Percentiles rank a stretch among this genome's conserved stretches.
phyloP scores from a whole-genome alignment of 1,140 invertebrate species.

The Steinernema feltiae region DNA sequence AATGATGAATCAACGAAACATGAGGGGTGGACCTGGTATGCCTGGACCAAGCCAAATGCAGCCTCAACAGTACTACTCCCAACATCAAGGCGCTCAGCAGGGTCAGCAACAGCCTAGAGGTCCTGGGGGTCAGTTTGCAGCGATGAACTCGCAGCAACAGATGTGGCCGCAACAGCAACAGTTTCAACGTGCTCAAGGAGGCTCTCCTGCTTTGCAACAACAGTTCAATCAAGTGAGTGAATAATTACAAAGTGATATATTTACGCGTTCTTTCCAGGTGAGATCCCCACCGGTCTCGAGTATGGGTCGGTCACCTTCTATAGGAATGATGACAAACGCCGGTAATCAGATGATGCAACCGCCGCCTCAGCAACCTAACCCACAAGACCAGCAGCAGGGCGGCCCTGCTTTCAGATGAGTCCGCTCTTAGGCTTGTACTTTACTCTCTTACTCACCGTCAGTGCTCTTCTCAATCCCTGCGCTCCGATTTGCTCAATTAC shows the following conservation, averaged over 20 bases:
- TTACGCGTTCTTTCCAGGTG: neutral
- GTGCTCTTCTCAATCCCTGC: conserved; percentile 10
- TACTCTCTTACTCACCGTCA: neutral
- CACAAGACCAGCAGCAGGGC: conserved; percentile 17
- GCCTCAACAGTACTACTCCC: neutral
- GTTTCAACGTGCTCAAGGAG: neutral
- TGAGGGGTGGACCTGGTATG: neutral
- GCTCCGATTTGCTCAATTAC: neutral
- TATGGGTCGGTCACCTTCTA: conserved; percentile 17
- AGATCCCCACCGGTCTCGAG: neutral
- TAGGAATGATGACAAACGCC: neutral
- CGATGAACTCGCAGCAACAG: neutral
- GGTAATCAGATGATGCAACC: neutral
- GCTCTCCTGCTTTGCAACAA: neutral
- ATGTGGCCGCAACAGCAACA: conserved; percentile 20
- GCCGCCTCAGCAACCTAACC: conserved; percentile 12
- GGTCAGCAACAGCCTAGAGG: neutral
- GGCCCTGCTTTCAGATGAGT: neutral
- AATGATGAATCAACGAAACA: neutral
- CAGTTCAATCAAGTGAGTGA: neutral
- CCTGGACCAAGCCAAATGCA: neutral
- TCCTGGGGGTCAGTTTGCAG: neutral
- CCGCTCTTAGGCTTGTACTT: neutral
- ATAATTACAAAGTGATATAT: neutral
- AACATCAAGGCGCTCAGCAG: neutral